phyloP scores from a whole-genome alignment of 1,140 invertebrate genomes.

The Coenobita brevimanus region DNA sequence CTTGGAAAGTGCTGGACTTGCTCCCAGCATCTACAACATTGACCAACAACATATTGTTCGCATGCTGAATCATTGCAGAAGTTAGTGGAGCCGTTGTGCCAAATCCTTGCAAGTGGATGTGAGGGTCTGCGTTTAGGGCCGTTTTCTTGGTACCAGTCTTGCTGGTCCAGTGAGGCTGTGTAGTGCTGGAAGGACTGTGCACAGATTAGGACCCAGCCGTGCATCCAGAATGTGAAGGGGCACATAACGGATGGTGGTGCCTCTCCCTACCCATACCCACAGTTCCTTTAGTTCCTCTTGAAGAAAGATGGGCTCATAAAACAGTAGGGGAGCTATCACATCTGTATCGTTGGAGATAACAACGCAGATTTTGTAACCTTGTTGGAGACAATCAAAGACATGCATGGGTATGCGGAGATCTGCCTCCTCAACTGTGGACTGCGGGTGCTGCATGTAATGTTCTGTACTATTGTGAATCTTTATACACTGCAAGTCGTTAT shows the following conservation, averaged over 20 bases:
- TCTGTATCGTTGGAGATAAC: conserved; percentile 26
- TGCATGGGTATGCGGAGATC: conserved; percentile 34
- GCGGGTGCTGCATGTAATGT: neutral
- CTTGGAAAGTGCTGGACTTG: no score
- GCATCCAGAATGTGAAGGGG: conserved; percentile 20
- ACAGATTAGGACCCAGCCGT: neutral
- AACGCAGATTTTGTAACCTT: conserved; percentile 19
- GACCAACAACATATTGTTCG: no score
- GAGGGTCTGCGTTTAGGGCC: conserved; percentile 2
- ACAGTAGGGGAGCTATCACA: conserved; percentile 29
- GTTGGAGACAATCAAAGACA: conserved; percentile 12
- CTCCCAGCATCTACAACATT: no score
- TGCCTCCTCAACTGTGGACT: conserved; percentile 33
- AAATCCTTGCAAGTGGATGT: no score
- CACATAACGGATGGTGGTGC: conserved; percentile 35
- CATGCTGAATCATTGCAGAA: no score
- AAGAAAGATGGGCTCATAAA: conserved; percentile 23
- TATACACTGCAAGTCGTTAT: conserved; percentile 17
- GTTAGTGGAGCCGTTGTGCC: no score
- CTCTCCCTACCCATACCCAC: conserved; percentile 14
- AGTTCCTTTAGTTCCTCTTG: neutral
- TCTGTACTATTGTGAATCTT: neutral
- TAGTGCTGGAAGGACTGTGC: conserved; percentile 28
- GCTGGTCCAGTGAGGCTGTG: conserved; percentile 46
- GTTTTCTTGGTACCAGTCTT: conserved; percentile 24